Percentiles rank a stretch among this genome's conserved stretches.
These are phyloP conservation scores for Lasioglossum pauxillum DNA, from an alignment of 2,888 invertebrate species.

Conservation along the genomic window DNA sequence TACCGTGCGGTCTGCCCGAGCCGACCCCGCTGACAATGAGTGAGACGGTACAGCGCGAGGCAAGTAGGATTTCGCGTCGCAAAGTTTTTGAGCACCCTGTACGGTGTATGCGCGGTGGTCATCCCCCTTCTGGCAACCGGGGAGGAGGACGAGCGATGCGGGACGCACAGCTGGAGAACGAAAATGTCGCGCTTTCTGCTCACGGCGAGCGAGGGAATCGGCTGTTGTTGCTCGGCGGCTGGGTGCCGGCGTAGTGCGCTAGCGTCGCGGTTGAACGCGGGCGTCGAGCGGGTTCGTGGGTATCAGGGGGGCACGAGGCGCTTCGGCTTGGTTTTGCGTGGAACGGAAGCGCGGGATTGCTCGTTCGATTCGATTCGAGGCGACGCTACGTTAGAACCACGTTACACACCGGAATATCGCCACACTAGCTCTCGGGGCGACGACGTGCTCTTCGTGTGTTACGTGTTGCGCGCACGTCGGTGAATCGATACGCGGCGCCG, in stretches of 20 bases:
- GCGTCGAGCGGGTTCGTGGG: neutral
- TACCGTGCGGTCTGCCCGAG: neutral
- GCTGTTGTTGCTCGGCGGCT: constrained; percentile 9
- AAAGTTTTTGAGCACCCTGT: constrained; percentile 15
- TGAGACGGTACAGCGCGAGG: neutral
- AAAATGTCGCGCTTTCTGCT: constrained; percentile 62
- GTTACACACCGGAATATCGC: neutral
- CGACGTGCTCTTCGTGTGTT: constrained; percentile 51
- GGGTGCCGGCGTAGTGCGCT: neutral
- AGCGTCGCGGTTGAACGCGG: constrained; percentile 11
- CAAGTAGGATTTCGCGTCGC: neutral
- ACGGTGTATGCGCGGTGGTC: constrained; percentile 22
- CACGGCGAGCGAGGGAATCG: constrained; percentile 22
- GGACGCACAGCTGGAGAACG: constrained; percentile 21
- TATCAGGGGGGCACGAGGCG: neutral
- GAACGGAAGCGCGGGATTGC: constrained; percentile 23
- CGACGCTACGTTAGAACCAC: neutral
- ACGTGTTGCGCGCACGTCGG: constrained; percentile 61
- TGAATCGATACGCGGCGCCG: constrained; percentile 61
- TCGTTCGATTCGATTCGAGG: constrained; percentile 18
- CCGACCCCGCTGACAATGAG: neutral
- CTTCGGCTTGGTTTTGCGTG: neutral
- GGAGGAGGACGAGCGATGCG: constrained; percentile 36
- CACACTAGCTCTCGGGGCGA: constrained; percentile 14
- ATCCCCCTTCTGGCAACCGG: constrained; percentile 20